Percentiles rank a stretch among this genome's conserved stretches.
phyloP scores from a whole-genome alignment of 2,113 vertebrate species.

The Thomomys bottae region DNA sequence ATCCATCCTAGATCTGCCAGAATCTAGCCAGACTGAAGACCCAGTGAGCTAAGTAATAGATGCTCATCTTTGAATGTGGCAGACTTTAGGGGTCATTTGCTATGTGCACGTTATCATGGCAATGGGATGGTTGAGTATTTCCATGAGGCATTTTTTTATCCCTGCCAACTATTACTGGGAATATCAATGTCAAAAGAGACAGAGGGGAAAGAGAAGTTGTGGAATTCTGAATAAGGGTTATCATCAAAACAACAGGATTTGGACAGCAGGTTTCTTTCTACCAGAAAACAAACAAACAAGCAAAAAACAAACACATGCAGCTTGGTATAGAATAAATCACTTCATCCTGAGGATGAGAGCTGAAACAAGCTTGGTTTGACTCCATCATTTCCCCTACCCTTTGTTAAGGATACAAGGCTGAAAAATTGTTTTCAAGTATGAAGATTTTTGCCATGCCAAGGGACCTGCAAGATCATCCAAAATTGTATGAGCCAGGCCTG shows the following conservation, averaged over 20 bases:
- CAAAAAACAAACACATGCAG: too few species aligned
- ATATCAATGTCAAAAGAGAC: background rate
- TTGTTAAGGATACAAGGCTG: background rate
- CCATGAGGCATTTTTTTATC: conserved; percentile 6
- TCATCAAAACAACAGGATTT: conserved; percentile 17
- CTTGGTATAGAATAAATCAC: too few species aligned
- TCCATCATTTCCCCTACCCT: background rate
- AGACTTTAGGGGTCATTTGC: background rate
- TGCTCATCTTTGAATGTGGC: background rate
- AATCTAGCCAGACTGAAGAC: background rate
- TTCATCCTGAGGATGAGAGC: background rate
- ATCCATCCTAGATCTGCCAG: background rate
- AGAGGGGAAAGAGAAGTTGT: background rate
- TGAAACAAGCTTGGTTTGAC: background rate
- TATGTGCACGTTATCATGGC: background rate
- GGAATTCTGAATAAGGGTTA: conserved; percentile 11
- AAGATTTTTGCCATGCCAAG: conserved; percentile 30
- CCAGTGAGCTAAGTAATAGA: background rate
- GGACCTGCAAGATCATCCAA: conserved; percentile 27
- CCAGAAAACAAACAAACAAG: background rate
- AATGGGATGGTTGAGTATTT: conserved; percentile 28
- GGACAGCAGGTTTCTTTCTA: background rate
- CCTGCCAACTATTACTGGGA: conserved; percentile 23
- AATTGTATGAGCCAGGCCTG: conserved; percentile 27
- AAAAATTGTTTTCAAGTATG: background rate